Conservation (phyloP, 2,113 vertebrate genomes). For the Tringa solitaria region DNA sequence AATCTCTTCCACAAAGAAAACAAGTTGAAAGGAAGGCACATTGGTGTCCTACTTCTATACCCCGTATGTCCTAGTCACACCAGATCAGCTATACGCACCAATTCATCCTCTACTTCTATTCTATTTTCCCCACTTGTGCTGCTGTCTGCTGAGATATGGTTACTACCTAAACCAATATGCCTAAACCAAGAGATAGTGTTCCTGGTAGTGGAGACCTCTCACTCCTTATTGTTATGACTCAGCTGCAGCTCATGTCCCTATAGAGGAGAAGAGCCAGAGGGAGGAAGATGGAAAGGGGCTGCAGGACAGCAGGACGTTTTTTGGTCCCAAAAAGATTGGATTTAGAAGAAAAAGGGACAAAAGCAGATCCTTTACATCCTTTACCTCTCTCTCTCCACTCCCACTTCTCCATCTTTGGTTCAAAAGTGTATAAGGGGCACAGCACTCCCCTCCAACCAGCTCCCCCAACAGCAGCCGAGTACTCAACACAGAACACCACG, state of each 20-base stretch:
- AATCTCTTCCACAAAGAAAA: background rate
- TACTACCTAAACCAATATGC: background rate
- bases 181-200: background rate
- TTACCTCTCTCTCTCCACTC: background rate
- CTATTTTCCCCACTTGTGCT: background rate
- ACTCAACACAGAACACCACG: background rate
- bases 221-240: background rate
- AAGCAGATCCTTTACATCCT: background rate
- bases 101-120: background rate
- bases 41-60: background rate
- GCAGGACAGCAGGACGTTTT: background rate
- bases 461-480: fast-evolving
- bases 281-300: background rate
- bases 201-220: background rate
- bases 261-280: background rate
- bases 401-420: background rate
- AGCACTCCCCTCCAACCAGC: background rate
- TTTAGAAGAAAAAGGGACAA: background rate
- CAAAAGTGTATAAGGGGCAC: background rate
- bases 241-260: background rate
- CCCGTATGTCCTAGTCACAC: fast-evolving
- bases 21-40: background rate
- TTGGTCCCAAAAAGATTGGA: background rate
- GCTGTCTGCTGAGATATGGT: background rate
- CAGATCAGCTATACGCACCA: background rate